These are phyloP conservation scores for Brachionus rubens DNA, from an alignment of 1,140 invertebrate species.

Conservation along the genomic window DNA sequence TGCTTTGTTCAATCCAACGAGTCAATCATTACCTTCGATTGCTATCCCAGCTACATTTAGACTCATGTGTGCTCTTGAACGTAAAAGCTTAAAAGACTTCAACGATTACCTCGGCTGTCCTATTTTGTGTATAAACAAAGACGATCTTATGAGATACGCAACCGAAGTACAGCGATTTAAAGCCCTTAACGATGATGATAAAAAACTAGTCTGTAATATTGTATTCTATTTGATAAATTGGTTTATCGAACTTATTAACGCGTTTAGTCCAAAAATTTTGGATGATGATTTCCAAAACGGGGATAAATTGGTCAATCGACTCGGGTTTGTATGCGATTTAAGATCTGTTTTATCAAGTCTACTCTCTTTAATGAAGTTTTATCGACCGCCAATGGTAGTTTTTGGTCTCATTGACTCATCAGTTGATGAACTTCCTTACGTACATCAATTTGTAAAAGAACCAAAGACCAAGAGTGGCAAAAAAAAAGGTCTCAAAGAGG, in stretches of 20 bases:
- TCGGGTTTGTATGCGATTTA: conserved; percentile 8
- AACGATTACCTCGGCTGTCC: conserved; percentile 11
- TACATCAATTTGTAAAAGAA: conserved; percentile 27
- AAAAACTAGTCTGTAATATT: conserved; percentile 25
- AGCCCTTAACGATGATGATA: conserved; percentile 28
- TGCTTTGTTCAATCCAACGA: not conserved
- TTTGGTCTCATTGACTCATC: conserved; percentile 41
- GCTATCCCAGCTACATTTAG: conserved; percentile 29
- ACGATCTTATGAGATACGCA: not conserved
- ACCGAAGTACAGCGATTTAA: not conserved
- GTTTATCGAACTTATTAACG: conserved; percentile 43
- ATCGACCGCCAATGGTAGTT: conserved; percentile 39
- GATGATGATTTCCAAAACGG: not conserved
- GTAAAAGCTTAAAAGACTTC: conserved; percentile 13
- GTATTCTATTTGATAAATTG: conserved; percentile 39
- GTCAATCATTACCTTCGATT: not conserved
- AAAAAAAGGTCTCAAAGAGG: conserved; percentile 3
- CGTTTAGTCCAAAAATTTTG: conserved; percentile 5
- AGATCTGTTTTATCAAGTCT: not conserved
- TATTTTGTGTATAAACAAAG: conserved; percentile 31
- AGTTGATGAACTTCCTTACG: conserved; percentile 9
- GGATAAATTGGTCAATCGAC: conserved; percentile 21
- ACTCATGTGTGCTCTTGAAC: conserved; percentile 27
- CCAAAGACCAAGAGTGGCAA: not conserved
- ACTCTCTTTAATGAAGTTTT: conserved; percentile 8